phyloP scores from a whole-genome alignment of 1,140 invertebrate genomes.

The Saxidomus purpurata region DNA sequence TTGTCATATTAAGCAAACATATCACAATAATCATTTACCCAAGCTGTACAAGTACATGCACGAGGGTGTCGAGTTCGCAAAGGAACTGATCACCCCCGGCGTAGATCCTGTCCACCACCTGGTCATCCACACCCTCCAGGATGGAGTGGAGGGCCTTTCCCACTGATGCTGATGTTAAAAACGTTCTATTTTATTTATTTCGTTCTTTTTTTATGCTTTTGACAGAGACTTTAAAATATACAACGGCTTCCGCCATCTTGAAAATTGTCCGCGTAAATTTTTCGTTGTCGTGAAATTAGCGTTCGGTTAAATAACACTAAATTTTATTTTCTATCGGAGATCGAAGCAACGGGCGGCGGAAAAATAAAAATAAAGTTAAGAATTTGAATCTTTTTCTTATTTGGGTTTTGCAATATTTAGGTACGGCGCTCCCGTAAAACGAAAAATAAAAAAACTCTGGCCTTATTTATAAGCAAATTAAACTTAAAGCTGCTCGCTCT shows the following conservation, averaged over 20 bases:
- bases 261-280: neutral
- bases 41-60: neutral
- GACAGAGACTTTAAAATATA: neutral
- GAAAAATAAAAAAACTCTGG: too few species aligned
- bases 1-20: too few species aligned
- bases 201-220: neutral
- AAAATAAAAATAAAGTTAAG: too few species aligned
- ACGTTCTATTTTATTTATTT: constrained; percentile 12
- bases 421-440: too few species aligned
- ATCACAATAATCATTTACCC: constrained; percentile 12
- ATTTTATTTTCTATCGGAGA: too few species aligned
- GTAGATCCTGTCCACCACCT: neutral
- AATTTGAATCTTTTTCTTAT: too few species aligned
- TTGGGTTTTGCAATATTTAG: too few species aligned
- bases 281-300: constrained; percentile 6
- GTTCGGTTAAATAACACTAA: too few species aligned
- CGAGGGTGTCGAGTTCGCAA: neutral
- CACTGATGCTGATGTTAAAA: neutral
- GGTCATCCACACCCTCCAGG: neutral
- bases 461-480: too few species aligned
- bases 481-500: too few species aligned
- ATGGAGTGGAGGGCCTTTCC: neutral
- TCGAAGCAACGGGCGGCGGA: too few species aligned
- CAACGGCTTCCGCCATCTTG: neutral
- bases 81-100: constrained; percentile 3